Base-by-base conservation (phyloP, 2,888 invertebrate species). In the Epirrhoe alternata region DNA sequence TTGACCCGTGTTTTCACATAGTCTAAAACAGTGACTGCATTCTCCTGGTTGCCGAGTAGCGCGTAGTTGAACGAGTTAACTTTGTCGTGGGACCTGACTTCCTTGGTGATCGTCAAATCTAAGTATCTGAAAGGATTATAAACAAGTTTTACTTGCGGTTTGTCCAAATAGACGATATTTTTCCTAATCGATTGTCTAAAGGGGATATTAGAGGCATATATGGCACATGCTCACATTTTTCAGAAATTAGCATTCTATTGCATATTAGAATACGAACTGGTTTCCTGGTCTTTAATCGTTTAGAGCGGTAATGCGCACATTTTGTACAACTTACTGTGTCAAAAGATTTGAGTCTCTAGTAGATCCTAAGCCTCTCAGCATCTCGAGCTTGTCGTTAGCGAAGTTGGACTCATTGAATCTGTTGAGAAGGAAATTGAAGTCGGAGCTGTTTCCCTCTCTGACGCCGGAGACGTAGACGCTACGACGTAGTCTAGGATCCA, bases 381-480 rank as follows among this genome's bases (percentile, higher is more conserved):
- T 94, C 61, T 91, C 90, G 0, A 92, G 75, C 72, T 94, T 87
- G 52, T 95, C 94, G 47, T 89, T 90, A 3, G 93, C 93, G 35
- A 80, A 86, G 73, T 93, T 93, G 0, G 92, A 90, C 0, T 72
- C 56, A 16, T 74, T 72, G 66, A 83, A 86, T 3, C 85, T 83
- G 1, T 72, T 73, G 0, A 88, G 72, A 1, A 95, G 86, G 79
- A 94, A 95, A 24, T 95, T 82, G 93, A 95, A 96, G 71, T 96
- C 96, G 0, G 84, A 86, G 5, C 81, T 77, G 0, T 86, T 90
- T 0, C 96, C 96, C 58, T 94, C 83, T 55, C 90, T 89, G n/a
- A 96, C 86, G 0, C 94, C 96, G 0, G 92, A 91, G 72, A 96
- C 95, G 77, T 95, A 96, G 0, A 95, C 95, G 3, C 93, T 89